Percentiles rank a stretch among this genome's conserved stretches.
Evolutionary conservation across 1,140 invertebrate species (phyloP).

Genomic region (Drosophila neocordata): DNA sequence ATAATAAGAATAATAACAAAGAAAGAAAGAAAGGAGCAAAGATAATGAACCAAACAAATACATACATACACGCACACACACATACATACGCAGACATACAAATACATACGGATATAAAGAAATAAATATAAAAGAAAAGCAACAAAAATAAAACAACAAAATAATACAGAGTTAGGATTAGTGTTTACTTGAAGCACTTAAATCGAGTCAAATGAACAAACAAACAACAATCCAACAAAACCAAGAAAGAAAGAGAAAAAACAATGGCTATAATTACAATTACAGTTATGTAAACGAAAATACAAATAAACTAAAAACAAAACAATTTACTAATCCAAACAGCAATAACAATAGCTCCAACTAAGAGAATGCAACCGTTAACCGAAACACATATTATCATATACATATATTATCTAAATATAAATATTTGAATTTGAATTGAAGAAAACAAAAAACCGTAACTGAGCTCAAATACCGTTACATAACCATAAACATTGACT

Average conservation of each 20-base stretch:
- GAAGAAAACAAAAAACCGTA: no score
- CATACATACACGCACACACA: neutral
- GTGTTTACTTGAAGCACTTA: neutral
- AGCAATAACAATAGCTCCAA: slow-evolving; percentile 30
- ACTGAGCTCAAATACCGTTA: no score
- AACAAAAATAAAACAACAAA: no score
- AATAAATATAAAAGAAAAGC: neutral
- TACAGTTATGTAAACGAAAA: slow-evolving; percentile 35
- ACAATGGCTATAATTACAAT: slow-evolving; percentile 43
- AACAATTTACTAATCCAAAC: slow-evolving; percentile 43
- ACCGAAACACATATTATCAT: no score
- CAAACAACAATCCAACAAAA: slow-evolving; percentile 28
- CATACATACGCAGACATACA: neutral
- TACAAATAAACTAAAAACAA: slow-evolving; percentile 43
- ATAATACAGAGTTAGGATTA: neutral
- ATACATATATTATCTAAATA: no score
- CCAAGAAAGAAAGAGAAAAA: slow-evolving; percentile 16
- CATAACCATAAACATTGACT: no score
- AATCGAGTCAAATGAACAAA: slow-evolving; percentile 24
- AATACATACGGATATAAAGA: neutral
- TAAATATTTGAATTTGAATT: no score
- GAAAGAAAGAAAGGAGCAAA: slow-evolving; percentile 19
- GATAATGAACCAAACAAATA: slow-evolving; percentile 3
- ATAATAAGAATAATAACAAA: slow-evolving; percentile 21
- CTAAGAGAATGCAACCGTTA: neutral